Conservation (phyloP, 2,888 invertebrate genomes). For the Cheilosia pagana region DNA sequence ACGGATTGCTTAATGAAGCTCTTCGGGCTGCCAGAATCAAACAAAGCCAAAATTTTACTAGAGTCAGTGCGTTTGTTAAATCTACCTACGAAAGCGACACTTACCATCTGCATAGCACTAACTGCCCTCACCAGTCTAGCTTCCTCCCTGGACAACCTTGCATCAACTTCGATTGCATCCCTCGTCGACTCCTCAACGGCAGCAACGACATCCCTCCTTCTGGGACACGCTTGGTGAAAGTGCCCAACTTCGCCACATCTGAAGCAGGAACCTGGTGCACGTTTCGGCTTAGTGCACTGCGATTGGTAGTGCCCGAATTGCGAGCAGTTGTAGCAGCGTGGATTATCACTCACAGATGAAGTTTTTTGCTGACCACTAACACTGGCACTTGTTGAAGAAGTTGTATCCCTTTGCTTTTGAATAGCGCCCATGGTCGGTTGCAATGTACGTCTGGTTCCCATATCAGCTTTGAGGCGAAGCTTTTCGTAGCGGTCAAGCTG, state of each 20-base stretch:
- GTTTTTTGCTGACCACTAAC: too few relatives aligned
- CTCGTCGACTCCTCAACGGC: background rate
- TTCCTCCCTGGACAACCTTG: background rate
- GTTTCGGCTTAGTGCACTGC: constrained; percentile 20
- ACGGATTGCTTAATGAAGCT: constrained; percentile 53
- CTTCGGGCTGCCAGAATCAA: constrained; percentile 60
- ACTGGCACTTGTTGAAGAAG: background rate
- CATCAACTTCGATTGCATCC: background rate
- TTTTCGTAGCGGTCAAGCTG: constrained; percentile 26
- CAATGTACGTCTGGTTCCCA: too few relatives aligned
- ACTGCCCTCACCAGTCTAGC: background rate
- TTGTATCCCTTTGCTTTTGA: background rate
- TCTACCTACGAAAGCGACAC: constrained; percentile 37
- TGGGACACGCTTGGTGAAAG: constrained; percentile 3
- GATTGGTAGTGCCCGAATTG: constrained; percentile 33
- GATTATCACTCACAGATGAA: background rate
- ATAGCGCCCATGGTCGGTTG: too few relatives aligned
- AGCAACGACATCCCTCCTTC: background rate
- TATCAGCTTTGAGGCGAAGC: background rate
- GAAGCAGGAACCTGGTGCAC: constrained; percentile 19
- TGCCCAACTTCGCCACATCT: constrained; percentile 31
- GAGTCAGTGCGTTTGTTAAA: constrained; percentile 14
- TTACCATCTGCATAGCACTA: constrained; percentile 9
- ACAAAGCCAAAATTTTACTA: constrained; percentile 34
- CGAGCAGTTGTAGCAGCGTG: constrained; percentile 25